Evolutionary conservation across 1,140 invertebrate species (phyloP).

Genomic region (Portunus trituberculatus): DNA sequence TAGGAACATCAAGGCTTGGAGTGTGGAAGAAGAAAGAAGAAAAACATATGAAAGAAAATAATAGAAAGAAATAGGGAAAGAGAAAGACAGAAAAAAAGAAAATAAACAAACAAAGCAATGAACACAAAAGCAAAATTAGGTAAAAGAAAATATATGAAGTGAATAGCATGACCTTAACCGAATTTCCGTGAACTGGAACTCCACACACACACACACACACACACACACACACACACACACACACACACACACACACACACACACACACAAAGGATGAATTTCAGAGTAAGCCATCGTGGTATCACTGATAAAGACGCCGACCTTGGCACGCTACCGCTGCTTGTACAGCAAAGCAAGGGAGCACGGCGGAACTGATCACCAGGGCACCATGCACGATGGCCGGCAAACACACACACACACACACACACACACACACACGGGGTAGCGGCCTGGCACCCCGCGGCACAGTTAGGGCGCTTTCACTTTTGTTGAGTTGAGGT

Average conservation of each 20-base stretch:
- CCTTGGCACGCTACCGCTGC: neutral
- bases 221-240: neutral
- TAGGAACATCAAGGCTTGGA: no score
- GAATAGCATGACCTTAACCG: no score
- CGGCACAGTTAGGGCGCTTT: neutral
- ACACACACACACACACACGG: neutral
- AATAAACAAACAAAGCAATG: neutral
- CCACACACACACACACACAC: conserved; percentile 15
- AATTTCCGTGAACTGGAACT: neutral
- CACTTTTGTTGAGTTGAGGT: neutral
- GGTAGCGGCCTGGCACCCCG: neutral
- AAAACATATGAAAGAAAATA: no score
- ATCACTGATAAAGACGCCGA: neutral
- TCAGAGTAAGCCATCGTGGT: neutral
- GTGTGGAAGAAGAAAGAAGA: no score
- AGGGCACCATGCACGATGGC: neutral
- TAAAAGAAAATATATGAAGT: neutral
- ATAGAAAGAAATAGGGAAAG: no score
- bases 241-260: conserved; percentile 17
- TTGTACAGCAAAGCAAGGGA: neutral
- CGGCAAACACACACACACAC: neutral
- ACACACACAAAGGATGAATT: neutral
- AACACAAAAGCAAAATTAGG: neutral
- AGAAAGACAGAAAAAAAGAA: no score
- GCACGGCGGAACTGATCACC: neutral